Conservation (phyloP, 35 echinoderm and acorn worm genomes). For the Heliocidaris tuberculata region DNA sequence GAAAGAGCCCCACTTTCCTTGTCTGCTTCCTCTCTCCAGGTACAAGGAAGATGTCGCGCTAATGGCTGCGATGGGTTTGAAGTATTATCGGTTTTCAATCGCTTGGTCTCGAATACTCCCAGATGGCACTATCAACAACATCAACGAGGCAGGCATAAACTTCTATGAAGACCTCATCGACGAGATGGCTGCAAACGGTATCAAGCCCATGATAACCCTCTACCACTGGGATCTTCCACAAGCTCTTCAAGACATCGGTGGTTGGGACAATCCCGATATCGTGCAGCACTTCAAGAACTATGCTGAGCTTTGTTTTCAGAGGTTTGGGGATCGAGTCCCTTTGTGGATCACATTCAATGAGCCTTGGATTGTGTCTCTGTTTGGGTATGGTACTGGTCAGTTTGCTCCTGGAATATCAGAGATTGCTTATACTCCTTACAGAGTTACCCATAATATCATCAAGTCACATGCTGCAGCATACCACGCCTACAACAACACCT, state of each 20-base stretch:
- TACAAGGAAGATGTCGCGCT: constrained; percentile 56
- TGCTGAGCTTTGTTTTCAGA: constrained; percentile 66
- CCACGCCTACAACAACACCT: constrained; percentile 65
- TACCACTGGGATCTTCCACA: constrained; percentile 95
- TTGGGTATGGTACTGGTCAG: constrained; percentile 72
- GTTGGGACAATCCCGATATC: constrained; percentile 67
- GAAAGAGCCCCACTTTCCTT: not conserved
- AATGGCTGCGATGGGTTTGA: constrained; percentile 64
- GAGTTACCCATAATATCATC: constrained; percentile 78
- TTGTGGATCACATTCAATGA: constrained; percentile 97
- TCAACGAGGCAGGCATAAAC: constrained; percentile 65
- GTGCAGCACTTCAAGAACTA: constrained; percentile 72
- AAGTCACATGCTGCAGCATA: constrained; percentile 76
- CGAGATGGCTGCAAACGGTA: constrained; percentile 57
- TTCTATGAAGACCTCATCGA: constrained; percentile 81
- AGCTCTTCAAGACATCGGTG: constrained; percentile 65
- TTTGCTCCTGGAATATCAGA: constrained; percentile 73
- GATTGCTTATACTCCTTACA: constrained; percentile 56
- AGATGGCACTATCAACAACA: constrained; percentile 67
- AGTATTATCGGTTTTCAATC: constrained; percentile 84
- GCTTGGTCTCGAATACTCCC: constrained; percentile 86
- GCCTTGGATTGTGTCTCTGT: constrained; percentile 83
- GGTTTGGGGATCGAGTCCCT: constrained; percentile 75
- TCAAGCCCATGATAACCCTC: constrained; percentile 81
- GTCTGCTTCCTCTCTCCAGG: not conserved